Percentiles rank a stretch among this genome's conserved stretches.
Conservation (phyloP, 2,797 vertebrate species). For the Acanthiza pusilla region DNA sequence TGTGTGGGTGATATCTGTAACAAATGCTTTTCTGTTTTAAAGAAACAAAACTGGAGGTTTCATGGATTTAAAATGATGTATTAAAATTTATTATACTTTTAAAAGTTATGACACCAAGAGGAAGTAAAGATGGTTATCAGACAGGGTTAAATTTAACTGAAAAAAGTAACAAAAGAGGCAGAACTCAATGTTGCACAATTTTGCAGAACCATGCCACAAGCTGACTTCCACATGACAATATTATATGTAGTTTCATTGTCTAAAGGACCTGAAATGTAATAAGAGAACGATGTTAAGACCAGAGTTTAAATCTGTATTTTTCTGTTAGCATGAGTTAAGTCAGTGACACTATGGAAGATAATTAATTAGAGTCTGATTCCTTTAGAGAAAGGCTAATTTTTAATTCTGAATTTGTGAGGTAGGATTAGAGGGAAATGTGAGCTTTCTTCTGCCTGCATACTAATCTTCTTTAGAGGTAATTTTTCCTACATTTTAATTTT, state of each 20-base stretch:
- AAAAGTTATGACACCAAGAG: not conserved
- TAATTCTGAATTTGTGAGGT: not conserved
- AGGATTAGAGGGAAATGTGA: not conserved
- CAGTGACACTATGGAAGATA: not conserved
- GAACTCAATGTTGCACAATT: not conserved
- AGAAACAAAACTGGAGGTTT: not conserved
- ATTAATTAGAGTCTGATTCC: not conserved
- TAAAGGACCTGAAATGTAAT: not conserved
- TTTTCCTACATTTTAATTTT: not conserved
- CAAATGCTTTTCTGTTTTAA: not conserved
- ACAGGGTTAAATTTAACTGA: accelerated
- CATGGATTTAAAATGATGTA: not conserved
- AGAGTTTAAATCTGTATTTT: not conserved
- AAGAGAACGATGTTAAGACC: not conserved
- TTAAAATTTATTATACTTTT: not conserved
- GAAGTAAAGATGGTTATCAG: not conserved
- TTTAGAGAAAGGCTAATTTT: not conserved
- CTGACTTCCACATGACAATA: not conserved
- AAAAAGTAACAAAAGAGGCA: not conserved
- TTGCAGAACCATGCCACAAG: not conserved
- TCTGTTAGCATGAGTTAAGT: not conserved
- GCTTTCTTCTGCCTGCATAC: not conserved
- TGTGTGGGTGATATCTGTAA: not conserved
- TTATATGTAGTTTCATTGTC: not conserved
- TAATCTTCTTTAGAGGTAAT: no score